Evolutionary conservation across 2,888 invertebrate genomes (phyloP), one percentile per base, ranked within the genome.

Genomic region (Acanthopleura granulata): DNA sequence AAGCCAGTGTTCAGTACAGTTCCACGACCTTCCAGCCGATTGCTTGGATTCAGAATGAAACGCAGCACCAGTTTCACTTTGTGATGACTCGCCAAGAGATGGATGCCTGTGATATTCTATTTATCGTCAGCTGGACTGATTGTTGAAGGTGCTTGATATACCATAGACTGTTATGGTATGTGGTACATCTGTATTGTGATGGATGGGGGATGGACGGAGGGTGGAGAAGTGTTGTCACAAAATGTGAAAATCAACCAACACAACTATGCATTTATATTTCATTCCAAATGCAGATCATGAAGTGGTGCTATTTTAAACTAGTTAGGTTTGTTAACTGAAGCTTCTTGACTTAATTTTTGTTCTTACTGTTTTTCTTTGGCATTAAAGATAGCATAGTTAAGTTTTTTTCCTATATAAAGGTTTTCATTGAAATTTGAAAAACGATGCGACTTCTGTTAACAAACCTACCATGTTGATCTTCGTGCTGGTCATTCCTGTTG

Each of bases 21-120:
- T 62, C 76, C 82, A 66, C n/a, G 70, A 49, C 3, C 29, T 72
- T 18, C 25, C 40, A 16, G 62, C 18, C 90, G 93, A 79, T 87
- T 92, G 75, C 91, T 93, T 75, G 93, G 93, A 51, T 93, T 92
- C 86, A 93, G 93, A 85, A 92, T 93, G 77, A 93, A 93, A 84
- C 91, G 93, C 79, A 93, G 93, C 82, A 91, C 91, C 86, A 93
- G 93, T 85, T 92, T 93, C 73, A 93, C 93, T 12, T 66, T 66
- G 29, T 66, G 25, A 66, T 16, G 18, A n/a, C 57, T 57, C n/a
- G 3, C 12, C 12, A 12, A 92, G 91, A 57, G 22, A 57, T 57
- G 57, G n/a, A 18, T 57, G 57, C 18, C 57, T 57, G 57, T 57
- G 57, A 57, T 57, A 57, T 22, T 57, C 57, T 57, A 57, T 40